A percentile compares a stretch with the other conserved stretches of the same genome.
These are phyloP conservation scores for Morus bassanus DNA, from an alignment of 2,797 vertebrate species.

Conservation along the genomic window DNA sequence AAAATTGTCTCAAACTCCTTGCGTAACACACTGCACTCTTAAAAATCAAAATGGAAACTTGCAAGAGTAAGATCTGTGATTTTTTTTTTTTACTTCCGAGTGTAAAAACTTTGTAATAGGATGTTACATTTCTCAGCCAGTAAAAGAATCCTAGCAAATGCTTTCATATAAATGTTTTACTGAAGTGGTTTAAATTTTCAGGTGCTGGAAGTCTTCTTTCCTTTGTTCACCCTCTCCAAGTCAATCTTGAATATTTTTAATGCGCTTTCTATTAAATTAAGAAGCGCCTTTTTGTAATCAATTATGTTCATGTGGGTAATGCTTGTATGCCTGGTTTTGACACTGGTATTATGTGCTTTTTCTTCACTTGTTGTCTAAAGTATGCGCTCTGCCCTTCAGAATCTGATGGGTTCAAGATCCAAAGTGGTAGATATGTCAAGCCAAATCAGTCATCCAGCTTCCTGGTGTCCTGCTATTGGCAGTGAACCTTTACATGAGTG, in stretches of 20 bases:
- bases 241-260: neutral
- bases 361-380: accelerated
- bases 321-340: neutral
- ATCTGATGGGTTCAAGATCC: neutral
- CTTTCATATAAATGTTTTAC: neutral
- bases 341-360: accelerated
- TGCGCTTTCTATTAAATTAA: neutral
- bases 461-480: neutral
- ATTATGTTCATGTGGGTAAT: accelerated
- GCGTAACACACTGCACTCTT: neutral
- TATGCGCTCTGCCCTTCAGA: neutral
- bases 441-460: neutral
- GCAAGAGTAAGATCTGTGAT: neutral
- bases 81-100: neutral
- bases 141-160: neutral
- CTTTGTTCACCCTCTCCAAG: neutral
- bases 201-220: neutral
- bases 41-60: neutral
- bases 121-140: neutral
- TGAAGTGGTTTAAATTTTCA: neutral
- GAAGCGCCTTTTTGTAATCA: neutral
- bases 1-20: neutral
- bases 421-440: neutral
- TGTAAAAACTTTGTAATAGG: accelerated
- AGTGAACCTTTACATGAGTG: accelerated